A percentile compares a stretch with the other conserved stretches of the same genome.
Evolutionary conservation across 2,888 invertebrate genomes (phyloP).

Genomic region (Dynastes hyllus): DNA sequence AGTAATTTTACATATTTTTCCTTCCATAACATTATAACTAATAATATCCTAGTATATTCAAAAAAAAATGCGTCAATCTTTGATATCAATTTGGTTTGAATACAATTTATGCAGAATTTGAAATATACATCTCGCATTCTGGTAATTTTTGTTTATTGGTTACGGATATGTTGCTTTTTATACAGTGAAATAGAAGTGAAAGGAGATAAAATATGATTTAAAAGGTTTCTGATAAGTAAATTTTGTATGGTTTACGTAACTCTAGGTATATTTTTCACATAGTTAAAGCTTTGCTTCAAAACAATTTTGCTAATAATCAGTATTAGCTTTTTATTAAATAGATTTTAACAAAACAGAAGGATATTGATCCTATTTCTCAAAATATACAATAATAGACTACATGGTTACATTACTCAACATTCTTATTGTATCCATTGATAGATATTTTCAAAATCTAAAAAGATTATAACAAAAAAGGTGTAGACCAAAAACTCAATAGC

Average conservation of each 20-base stretch:
- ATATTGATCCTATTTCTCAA: no score
- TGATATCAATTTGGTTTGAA: conserved; percentile 2
- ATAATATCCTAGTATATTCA: background rate
- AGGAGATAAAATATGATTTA: background rate
- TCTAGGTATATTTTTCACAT: conserved; percentile 31
- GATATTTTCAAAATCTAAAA: no score
- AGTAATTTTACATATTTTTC: no score
- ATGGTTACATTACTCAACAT: no score
- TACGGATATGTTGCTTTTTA: conserved; percentile 3
- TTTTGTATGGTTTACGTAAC: background rate
- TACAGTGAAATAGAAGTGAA: background rate
- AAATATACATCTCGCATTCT: background rate
- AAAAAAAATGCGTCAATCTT: conserved; percentile 12
- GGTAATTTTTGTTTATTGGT: background rate
- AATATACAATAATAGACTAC: no score
- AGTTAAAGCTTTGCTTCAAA: conserved; percentile 49
- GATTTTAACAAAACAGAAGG: no score
- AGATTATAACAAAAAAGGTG: no score
- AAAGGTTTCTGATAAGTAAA: background rate
- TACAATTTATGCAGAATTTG: conserved; percentile 40
- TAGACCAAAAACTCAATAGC: no score
- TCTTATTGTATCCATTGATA: no score
- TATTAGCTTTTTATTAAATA: background rate
- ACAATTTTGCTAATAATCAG: conserved; percentile 14
- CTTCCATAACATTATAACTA: background rate